A percentile compares a stretch with the other conserved stretches of the same genome.
These are phyloP conservation scores for Cottoperca gobio DNA, from an alignment of 2,797 vertebrate genomes.

Conservation along the genomic window DNA sequence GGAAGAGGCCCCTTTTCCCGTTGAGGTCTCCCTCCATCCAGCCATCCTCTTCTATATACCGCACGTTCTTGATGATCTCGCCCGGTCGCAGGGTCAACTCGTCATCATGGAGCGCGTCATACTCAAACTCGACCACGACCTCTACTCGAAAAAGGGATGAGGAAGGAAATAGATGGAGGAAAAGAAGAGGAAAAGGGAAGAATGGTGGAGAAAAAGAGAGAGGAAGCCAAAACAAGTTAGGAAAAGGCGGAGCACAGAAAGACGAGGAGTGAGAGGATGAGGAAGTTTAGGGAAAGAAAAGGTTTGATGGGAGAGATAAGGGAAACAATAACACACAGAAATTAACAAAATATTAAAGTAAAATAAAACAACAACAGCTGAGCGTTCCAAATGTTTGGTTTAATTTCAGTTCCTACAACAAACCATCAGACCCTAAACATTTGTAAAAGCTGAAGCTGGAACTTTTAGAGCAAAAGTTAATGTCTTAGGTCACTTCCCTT, in stretches of 20 bases:
- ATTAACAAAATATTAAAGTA: not conserved
- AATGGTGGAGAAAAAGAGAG: no score
- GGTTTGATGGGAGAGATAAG: not conserved
- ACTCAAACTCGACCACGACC: constrained; percentile 95
- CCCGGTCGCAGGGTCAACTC: constrained; percentile 93
- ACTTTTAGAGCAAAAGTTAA: no score
- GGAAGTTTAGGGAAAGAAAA: not conserved
- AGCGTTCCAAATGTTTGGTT: no score
- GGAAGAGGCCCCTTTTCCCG: constrained; percentile 93
- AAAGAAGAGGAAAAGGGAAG: no score
- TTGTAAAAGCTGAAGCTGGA: no score
- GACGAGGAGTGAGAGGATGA: not conserved
- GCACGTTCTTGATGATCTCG: constrained; percentile 94
- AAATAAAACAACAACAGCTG: no score
- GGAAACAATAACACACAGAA: not conserved
- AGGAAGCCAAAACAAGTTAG: not conserved
- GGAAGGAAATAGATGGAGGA: not conserved
- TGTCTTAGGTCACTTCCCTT: no score
- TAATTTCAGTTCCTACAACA: no score
- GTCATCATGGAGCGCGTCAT: constrained; percentile 93
- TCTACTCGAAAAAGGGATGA: constrained; percentile 82
- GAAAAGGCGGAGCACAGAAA: not conserved
- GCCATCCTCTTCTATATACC: constrained; percentile 93
- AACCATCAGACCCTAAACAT: no score
- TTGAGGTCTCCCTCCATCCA: constrained; percentile 97